Conservation (phyloP, 2,888 invertebrate species). For the Cephus rjabovi region DNA sequence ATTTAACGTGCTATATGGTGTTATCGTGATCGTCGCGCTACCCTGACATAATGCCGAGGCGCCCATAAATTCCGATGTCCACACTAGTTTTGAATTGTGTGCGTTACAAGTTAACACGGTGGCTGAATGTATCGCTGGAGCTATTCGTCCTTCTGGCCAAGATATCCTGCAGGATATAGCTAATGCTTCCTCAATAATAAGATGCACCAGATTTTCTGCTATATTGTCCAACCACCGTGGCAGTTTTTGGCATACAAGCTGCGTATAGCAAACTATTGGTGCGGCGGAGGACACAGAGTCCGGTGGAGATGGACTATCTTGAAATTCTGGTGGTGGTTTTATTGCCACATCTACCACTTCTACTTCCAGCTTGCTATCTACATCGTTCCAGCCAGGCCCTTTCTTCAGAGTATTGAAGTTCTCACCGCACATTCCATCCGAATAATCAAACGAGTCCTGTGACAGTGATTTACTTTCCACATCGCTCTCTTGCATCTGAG, state of each 20-base stretch:
- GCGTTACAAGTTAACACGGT: conserved; percentile 38
- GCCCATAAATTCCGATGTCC: conserved; percentile 72
- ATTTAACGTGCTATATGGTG: conserved; percentile 62
- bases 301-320: conserved; percentile 72
- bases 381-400: conserved; percentile 73
- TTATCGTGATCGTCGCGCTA: conserved; percentile 57
- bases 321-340: conserved; percentile 88
- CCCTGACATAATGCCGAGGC: conserved; percentile 63
- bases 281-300: conserved; percentile 59
- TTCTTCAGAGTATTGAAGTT: conserved; percentile 87
- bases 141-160: conserved; percentile 62
- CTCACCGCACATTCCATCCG: conserved; percentile 83
- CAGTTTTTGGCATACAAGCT: conserved; percentile 33
- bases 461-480: conserved; percentile 82
- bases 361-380: conserved; percentile 70
- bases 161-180: conserved; percentile 65
- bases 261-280: conserved; percentile 43
- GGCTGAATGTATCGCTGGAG: conserved; percentile 39
- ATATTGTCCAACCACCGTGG: conserved; percentile 64
- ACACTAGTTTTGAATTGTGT: conserved; percentile 62
- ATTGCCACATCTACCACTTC: conserved; percentile 72
- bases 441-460: conserved; percentile 83
- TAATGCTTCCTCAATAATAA: conserved; percentile 68
- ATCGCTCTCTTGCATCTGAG: conserved; percentile 83
- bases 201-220: conserved; percentile 66